Base-by-base conservation (phyloP, 2,113 vertebrate species). In the Cynoglossus semilaevis region DNA sequence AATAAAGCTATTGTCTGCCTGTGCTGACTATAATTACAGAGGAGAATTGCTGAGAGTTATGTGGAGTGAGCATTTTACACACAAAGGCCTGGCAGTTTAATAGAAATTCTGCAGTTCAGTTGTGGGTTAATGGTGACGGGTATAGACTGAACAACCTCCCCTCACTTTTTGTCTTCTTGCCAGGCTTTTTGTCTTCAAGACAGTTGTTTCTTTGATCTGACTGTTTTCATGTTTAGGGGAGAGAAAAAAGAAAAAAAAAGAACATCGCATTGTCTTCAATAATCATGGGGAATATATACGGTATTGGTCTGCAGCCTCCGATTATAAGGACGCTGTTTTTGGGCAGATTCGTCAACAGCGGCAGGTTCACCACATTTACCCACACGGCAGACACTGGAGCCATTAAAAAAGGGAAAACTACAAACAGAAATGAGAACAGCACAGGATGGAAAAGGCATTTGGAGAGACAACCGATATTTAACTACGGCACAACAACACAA, bases 1-100 rank as follows among this genome's bases (percentile, higher is more conserved):
- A 81, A 78, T 74, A 62, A 63, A 58, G 53, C 69, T 59, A 82
- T 75, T 82, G 79, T 81, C 43, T 56, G 49, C 58, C 51, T 65
- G 45, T 66, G 58, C 34, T 71, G 72, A 75, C 49, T 52, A 40
- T 78, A 77, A 87, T 79, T 72, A 69, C 56, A 78, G 63, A 48
- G 69, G 37, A 59, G 57, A 76, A 35, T 53, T 62, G 56, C 17
- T 40, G 15, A 11, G n/a, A 66, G 44, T 64, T 69, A 61, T 35
- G 41, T n/a, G 50, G 53, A 60, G 56, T 62, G 70, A 80, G 77
- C 48, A 59, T 60, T 74, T 34, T 41, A 17, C 44, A 57, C 45
- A 80, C 58, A 73, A 70, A 78, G 72, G 72, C 36, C 43, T 63
- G 72, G 51, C 53, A 81, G 77, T 77, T 76, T 63, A 46, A 68